Conservation (phyloP, 2,888 invertebrate genomes). For the Alloplasta piceator region DNA sequence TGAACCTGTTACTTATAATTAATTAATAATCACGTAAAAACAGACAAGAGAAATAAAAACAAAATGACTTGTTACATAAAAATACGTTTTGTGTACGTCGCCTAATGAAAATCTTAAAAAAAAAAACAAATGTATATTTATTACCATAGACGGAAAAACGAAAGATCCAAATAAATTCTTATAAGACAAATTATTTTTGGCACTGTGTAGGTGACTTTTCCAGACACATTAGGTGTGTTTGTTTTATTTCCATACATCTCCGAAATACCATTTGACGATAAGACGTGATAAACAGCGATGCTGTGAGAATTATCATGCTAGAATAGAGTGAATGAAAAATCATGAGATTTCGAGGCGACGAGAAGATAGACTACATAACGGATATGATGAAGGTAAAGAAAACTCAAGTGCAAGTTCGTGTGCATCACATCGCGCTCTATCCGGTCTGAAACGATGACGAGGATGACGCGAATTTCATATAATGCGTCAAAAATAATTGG, state of each 20-base stretch:
- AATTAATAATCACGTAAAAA: slow-evolving; percentile 37
- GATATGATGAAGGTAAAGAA: slow-evolving; percentile 27
- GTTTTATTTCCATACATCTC: slow-evolving; percentile 2
- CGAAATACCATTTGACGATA: not conserved
- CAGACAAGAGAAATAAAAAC: slow-evolving; percentile 4
- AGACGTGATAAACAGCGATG: not conserved
- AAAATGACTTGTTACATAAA: slow-evolving; percentile 48
- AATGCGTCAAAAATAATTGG: slow-evolving; percentile 69
- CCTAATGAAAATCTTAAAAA: slow-evolving; percentile 34
- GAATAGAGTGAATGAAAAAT: slow-evolving; percentile 22
- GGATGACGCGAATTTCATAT: slow-evolving; percentile 18
- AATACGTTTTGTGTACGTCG: slow-evolving; percentile 43
- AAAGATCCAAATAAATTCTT: slow-evolving; percentile 56
- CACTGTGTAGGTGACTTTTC: not conserved
- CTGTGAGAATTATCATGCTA: not conserved
- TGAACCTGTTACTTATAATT: slow-evolving; percentile 56
- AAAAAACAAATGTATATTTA: slow-evolving; percentile 64
- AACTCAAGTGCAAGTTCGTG: slow-evolving; percentile 33
- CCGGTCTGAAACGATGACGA: slow-evolving; percentile 59
- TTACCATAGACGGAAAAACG: slow-evolving; percentile 34
- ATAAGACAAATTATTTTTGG: slow-evolving; percentile 36
- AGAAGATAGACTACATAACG: slow-evolving; percentile 29
- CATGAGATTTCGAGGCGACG: slow-evolving; percentile 16
- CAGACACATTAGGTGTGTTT: not conserved
- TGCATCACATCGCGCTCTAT: slow-evolving; percentile 55